These are phyloP conservation scores for Sphaerophoria rueppellii DNA, from an alignment of 2,888 invertebrate species.

Conservation along the genomic window DNA sequence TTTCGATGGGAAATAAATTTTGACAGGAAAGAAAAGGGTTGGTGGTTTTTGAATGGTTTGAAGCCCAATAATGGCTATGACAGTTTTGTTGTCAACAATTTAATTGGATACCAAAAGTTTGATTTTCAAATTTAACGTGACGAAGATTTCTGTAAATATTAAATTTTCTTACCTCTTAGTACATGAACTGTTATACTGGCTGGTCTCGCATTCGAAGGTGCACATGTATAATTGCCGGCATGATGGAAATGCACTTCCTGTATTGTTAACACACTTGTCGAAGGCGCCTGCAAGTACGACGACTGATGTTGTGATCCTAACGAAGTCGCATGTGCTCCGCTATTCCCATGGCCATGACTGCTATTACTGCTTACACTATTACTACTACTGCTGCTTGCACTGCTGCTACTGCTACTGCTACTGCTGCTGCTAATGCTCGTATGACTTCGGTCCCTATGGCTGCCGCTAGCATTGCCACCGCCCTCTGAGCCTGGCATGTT, in stretches of 20 bases:
- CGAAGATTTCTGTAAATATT: no score
- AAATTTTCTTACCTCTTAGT: constrained; percentile 84
- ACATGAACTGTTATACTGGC: constrained; percentile 90
- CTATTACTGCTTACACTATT: constrained; percentile 73
- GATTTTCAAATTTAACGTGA: no score
- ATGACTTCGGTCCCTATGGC: constrained; percentile 69
- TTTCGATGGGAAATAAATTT: constrained; percentile 8
- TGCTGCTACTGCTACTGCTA: constrained; percentile 80
- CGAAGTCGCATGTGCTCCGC: constrained; percentile 66
- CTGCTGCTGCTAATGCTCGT: constrained; percentile 83
- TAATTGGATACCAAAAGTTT: no score
- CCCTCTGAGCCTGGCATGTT: constrained; percentile 75
- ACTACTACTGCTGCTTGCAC: constrained; percentile 61
- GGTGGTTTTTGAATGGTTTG: no score
- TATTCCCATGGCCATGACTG: constrained; percentile 61
- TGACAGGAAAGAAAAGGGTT: no score
- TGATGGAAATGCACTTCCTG: constrained; percentile 86
- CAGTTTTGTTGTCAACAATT: no score
- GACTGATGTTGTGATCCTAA: constrained; percentile 76
- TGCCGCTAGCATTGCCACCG: constrained; percentile 67
- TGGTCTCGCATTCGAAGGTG: constrained; percentile 89
- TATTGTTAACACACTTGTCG: constrained; percentile 86
- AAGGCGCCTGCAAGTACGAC: constrained; percentile 78
- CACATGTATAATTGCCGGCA: constrained; percentile 92
- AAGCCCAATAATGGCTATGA: no score